Percentiles rank a stretch among this genome's conserved stretches.
These are phyloP conservation scores for Clostera curtula DNA, from an alignment of 2,888 invertebrate species.

Conservation along the genomic window DNA sequence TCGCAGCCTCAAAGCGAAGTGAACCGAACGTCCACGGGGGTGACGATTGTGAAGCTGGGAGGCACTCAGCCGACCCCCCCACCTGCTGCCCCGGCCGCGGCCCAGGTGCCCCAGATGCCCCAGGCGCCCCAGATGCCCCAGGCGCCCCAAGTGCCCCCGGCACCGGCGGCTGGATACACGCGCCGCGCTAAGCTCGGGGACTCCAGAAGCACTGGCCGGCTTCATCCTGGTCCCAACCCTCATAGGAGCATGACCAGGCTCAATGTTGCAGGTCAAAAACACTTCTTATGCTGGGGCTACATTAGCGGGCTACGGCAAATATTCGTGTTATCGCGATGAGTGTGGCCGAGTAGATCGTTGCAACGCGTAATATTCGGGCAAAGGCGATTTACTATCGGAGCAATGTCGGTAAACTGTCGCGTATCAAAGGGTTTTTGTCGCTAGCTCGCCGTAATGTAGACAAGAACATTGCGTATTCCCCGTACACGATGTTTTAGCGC, in stretches of 20 bases:
- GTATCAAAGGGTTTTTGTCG: no score
- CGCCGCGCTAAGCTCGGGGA: constrained; percentile 81
- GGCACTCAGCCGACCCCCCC: constrained; percentile 8
- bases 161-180: constrained; percentile 60
- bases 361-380: no score
- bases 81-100: constrained; percentile 29
- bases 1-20: constrained; percentile 75
- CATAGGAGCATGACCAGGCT: constrained; percentile 87
- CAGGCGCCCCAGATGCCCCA: constrained; percentile 13
- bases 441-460: no score
- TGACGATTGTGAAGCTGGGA: constrained; percentile 87
- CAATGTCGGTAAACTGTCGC: no score
- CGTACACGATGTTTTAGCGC: no score
- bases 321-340: no score
- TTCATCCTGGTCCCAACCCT: constrained; percentile 82
- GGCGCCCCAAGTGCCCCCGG: constrained; percentile 12
- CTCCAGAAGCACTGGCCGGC: constrained; percentile 83
- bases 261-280: constrained; percentile 82
- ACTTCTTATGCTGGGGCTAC: no score
- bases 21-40: constrained; percentile 82
- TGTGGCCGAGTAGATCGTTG: no score
- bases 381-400: no score
- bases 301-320: no score
- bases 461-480: no score
- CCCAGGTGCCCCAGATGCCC: constrained; percentile 10